Base-by-base conservation (phyloP, 2,888 invertebrate species). In the Physocephala rufipes region DNA sequence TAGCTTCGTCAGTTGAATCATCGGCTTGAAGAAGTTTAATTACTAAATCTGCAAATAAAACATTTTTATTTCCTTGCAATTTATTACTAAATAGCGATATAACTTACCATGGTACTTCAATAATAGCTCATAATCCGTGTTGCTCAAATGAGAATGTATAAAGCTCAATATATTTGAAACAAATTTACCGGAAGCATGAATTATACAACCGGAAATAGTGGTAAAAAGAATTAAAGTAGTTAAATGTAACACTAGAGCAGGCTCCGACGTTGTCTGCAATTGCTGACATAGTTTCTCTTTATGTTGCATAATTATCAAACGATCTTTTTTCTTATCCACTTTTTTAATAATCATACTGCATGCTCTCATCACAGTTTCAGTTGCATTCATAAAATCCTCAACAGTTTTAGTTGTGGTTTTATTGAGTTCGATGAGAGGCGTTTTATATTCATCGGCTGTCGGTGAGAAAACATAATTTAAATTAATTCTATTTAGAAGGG, bases 161-260 rank as follows among this genome's bases (percentile, higher is more conserved):
- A 90, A 93, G 1, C 88, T 82, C 61, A 97, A 88, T 76, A 98
- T 90, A 21, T 91, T 88, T 0, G 95, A 92, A 15, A 99, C 95
- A 87, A 96, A 96, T 83, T 95, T 91, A 0, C 99, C 99, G 30
- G 97, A 97, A 16, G 96, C 96, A 85, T 97, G 95, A 30, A 98
- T 82, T 88, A 96, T 93, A 77, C 89, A 90, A 78, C 95, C 93
- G 1, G 94, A 94, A 2, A 91, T 88, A 13, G 91, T 90, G 66
- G 94, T 94, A 82, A 95, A 96, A 70, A 97, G 89, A 55, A 95
- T 89, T 73, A 95, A 87, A 0, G 90, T 90, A 0, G 92, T 90
- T 69, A 96, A 87, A 85, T 96, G 95, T 59, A 97, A 86, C 66
- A 91, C 89, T 47, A 95, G 84, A 0, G 95, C 94, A 16, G 94